Percentiles rank a stretch among this genome's conserved stretches.
These are phyloP conservation scores for Oryzias curvinotus DNA, from an alignment of 2,113 vertebrate genomes.

Conservation along the genomic window DNA sequence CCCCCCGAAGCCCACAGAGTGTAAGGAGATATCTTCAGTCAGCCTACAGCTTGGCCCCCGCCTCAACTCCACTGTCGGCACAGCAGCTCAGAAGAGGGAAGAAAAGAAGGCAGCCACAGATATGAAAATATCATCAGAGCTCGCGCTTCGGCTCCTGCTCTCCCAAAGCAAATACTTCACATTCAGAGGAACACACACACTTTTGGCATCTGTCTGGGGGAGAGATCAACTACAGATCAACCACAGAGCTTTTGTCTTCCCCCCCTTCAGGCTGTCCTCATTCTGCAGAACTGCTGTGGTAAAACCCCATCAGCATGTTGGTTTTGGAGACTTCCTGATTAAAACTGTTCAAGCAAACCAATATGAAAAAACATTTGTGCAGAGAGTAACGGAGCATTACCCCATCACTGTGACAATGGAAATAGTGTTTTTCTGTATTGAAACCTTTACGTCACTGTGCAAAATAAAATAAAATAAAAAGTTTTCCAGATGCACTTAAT, in stretches of 20 bases:
- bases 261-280: slow-evolving; percentile 22
- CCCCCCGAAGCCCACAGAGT: slow-evolving; percentile 53
- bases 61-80: slow-evolving; percentile 27
- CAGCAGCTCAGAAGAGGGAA: slow-evolving; percentile 31
- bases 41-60: slow-evolving; percentile 42
- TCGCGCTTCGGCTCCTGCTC: slow-evolving; percentile 41
- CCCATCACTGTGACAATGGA: slow-evolving; percentile 29
- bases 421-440: slow-evolving; percentile 37
- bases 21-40: slow-evolving; percentile 67
- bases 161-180: slow-evolving; percentile 51
- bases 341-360: slow-evolving; percentile 35
- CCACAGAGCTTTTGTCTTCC: slow-evolving; percentile 37
- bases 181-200: slow-evolving; percentile 23
- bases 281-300: slow-evolving; percentile 28
- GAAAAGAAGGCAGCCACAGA: slow-evolving; percentile 37
- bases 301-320: slow-evolving; percentile 42
- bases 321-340: slow-evolving; percentile 38
- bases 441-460: slow-evolving; percentile 10
- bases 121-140: slow-evolving; percentile 61
- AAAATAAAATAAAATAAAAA: slow-evolving; percentile 10
- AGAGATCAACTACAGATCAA: slow-evolving; percentile 46
- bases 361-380: slow-evolving; percentile 26
- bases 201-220: slow-evolving; percentile 53
- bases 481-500: slow-evolving; percentile 4
- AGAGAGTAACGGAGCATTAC: slow-evolving; percentile 27